phyloP scores from a whole-genome alignment of 2,888 invertebrate genomes.

The Imbricaverruca yamaguchii region DNA sequence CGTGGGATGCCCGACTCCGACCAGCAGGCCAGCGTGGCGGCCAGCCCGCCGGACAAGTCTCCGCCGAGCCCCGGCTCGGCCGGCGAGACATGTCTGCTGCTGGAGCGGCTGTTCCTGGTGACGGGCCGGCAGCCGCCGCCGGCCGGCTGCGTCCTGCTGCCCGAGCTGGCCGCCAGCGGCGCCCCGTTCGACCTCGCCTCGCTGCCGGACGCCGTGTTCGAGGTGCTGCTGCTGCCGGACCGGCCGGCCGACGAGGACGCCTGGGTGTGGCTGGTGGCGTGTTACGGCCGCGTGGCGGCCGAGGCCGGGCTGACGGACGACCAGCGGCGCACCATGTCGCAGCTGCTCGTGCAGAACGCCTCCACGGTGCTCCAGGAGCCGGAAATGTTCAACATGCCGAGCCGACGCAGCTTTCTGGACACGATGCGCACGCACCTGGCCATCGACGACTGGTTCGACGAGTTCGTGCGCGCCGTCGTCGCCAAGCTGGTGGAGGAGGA shows the following conservation, averaged over 20 bases:
- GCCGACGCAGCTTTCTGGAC: background rate
- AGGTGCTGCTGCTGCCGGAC: background rate
- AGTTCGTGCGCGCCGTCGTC: background rate
- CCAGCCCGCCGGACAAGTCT: background rate
- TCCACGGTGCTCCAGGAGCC: constrained; percentile 21
- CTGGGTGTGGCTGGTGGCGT: background rate
- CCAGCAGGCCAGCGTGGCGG: background rate
- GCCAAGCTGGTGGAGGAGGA: constrained; percentile 10
- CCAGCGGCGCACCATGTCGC: background rate
- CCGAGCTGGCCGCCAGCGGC: background rate
- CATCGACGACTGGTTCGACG: constrained; percentile 21
- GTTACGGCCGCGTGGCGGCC: background rate
- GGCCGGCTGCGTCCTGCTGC: background rate
- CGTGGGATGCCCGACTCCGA: background rate
- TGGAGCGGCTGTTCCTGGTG: constrained; percentile 11
- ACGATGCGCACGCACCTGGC: constrained; percentile 1
- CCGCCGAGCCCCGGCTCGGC: background rate
- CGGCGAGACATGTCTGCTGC: background rate
- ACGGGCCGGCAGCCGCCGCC: background rate
- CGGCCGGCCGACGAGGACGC: constrained; percentile 6
- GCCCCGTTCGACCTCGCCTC: background rate
- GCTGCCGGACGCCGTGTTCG: constrained; percentile 18
- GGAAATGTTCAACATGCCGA: background rate
- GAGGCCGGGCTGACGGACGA: background rate
- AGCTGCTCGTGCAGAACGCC: constrained; percentile 1